Evolutionary conservation across 2,888 invertebrate genomes (phyloP).

Genomic region (Athetis lepigone): DNA sequence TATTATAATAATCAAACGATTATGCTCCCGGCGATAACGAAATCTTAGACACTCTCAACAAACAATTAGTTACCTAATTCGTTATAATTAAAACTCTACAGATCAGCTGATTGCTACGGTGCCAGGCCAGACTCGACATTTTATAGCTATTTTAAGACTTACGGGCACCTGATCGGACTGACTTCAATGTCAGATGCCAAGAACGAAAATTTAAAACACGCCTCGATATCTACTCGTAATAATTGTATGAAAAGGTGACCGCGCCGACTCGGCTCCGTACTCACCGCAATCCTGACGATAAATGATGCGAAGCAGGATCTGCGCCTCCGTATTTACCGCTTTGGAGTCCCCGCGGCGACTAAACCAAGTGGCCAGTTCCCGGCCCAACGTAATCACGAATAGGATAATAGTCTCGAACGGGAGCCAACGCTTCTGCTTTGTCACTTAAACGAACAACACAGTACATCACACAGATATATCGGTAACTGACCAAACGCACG

Average conservation of each 20-base stretch:
- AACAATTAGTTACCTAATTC: slow-evolving; percentile 84
- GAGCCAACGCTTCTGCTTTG: slow-evolving; percentile 86
- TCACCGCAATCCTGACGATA: slow-evolving; percentile 89
- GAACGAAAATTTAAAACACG: slow-evolving; percentile 66
- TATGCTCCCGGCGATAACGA: slow-evolving; percentile 73
- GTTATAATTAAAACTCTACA: slow-evolving; percentile 84
- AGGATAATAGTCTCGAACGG: slow-evolving; percentile 88
- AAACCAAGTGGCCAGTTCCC: slow-evolving; percentile 86
- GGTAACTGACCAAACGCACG: slow-evolving; percentile 81
- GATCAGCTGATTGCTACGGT: slow-evolving; percentile 89
- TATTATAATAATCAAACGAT: slow-evolving; percentile 73
- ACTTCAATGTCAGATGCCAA: slow-evolving; percentile 88
- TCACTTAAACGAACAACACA: slow-evolving; percentile 87
- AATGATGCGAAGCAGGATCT: slow-evolving; percentile 88
- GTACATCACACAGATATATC: slow-evolving; percentile 83
- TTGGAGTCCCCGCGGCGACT: slow-evolving; percentile 88
- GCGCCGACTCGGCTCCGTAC: slow-evolving; percentile 70
- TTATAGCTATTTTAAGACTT: slow-evolving; percentile 89
- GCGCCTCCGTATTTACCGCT: slow-evolving; percentile 90
- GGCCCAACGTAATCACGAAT: slow-evolving; percentile 86
- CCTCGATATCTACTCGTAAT: slow-evolving; percentile 44
- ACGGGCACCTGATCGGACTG: slow-evolving; percentile 86
- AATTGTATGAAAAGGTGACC: slow-evolving; percentile 61
- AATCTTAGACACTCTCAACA: slow-evolving; percentile 68
- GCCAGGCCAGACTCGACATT: slow-evolving; percentile 88